A percentile compares a stretch with the other conserved stretches of the same genome.
phyloP scores from a whole-genome alignment of 2,113 vertebrate species.

The Pelecanoides urinatrix region DNA sequence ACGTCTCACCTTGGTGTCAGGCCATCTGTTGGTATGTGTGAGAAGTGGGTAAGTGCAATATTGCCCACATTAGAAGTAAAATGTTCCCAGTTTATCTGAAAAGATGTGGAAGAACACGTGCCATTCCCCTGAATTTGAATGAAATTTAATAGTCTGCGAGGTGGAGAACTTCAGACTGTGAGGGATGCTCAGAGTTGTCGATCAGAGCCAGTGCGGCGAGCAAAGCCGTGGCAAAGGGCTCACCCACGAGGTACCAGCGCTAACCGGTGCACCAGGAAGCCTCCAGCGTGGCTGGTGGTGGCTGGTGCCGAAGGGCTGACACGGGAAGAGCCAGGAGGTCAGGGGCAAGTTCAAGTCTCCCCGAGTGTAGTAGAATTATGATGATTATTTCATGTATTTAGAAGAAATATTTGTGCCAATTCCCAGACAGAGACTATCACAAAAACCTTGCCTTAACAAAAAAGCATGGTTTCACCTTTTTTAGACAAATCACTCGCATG shows the following conservation, averaged over 20 bases:
- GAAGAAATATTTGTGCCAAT: not conserved
- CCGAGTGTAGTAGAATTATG: fast-evolving
- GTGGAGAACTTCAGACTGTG: not conserved
- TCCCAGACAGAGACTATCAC: not conserved
- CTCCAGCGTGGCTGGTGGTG: too few species aligned
- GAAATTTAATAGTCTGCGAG: not conserved
- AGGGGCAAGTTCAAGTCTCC: not conserved
- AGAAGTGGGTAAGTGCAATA: not conserved
- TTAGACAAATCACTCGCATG: not conserved
- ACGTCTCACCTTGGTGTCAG: not conserved
- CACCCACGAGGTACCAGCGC: fast-evolving
- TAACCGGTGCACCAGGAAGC: not conserved
- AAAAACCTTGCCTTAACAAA: not conserved
- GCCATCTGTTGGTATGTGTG: not conserved
- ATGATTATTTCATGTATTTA: not conserved
- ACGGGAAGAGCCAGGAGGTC: not conserved
- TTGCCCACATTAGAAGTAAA: not conserved
- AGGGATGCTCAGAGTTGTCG: not conserved
- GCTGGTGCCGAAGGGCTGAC: not conserved
- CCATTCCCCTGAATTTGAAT: not conserved
- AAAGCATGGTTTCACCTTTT: not conserved
- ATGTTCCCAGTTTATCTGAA: not conserved
- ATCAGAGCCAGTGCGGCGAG: not conserved
- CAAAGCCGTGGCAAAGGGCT: not conserved
- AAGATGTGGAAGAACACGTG: not conserved